phyloP scores from a whole-genome alignment of 2,113 vertebrate species.

The Parotia lawesii region DNA sequence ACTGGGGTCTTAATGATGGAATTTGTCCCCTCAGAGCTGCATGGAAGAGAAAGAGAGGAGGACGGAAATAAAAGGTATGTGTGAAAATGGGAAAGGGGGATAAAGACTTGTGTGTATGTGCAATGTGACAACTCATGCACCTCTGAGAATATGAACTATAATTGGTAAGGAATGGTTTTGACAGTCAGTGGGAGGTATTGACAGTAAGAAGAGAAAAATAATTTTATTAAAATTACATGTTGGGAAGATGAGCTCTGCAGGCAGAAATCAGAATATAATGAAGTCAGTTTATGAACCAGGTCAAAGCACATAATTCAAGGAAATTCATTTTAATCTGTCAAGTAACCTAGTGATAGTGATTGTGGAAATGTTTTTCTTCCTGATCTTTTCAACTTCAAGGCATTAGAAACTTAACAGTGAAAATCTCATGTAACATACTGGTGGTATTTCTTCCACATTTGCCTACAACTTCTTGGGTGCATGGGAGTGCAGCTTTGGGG shows the following conservation, averaged over 20 bases:
- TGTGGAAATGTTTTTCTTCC: neutral
- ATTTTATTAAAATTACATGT: neutral
- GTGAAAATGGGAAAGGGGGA: neutral
- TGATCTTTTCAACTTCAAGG: neutral
- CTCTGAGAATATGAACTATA: neutral
- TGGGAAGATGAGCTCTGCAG: neutral
- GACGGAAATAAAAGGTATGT: neutral
- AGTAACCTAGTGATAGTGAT: neutral
- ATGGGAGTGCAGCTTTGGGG: neutral
- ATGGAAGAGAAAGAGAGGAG: neutral
- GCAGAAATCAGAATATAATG: neutral
- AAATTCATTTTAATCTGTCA: neutral
- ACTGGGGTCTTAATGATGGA: neutral
- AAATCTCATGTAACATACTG: neutral
- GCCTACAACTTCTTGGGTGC: neutral
- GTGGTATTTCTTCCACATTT: neutral
- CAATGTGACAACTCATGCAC: neutral
- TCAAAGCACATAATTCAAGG: neutral
- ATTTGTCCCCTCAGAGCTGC: neutral
- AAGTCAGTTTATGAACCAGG: neutral
- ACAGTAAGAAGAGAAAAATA: neutral
- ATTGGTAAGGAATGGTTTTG: neutral
- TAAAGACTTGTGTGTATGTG: neutral
- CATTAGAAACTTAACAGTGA: neutral
- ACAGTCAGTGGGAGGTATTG: neutral